Evolutionary conservation across 37 sponge, comb jelly and placozoan species (phyloP), one percentile per base, ranked within the genome.

Genomic region (Chondrilla cf. caribensis): DNA sequence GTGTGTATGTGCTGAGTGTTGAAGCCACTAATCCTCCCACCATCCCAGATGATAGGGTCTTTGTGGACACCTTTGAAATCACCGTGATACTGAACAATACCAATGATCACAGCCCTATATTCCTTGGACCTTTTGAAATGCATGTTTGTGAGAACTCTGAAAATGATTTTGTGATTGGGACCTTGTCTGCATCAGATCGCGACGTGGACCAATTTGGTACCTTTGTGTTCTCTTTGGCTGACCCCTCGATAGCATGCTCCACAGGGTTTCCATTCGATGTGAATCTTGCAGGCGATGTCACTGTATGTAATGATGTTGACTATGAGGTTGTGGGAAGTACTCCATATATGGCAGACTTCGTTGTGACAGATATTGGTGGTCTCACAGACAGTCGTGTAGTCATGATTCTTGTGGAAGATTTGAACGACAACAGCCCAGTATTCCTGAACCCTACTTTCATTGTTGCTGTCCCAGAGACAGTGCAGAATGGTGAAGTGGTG

Each of bases 81-180:
- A 65, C 62, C 0, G 67, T 95, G 7, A 87, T 81, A 55, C 32
- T 95, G 18, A 78, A 44, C 36, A 84, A 89, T 58, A 58, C 84
- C 2, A 95, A 95, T 43, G 90, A 92, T 54, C 29, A 87, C 25
- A 77, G 86, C 3, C 95, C 95, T 2, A 58, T 86, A 24, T 85
- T 94, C 54, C 58, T 55, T 19, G 41, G n/a, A 28, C 70, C 70
- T 21, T 77, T 81, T 77, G 54, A 58, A 14, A 59, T 83, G 18
- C 58, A 2, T 0, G 79, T 93, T 2, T 42, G 60, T 18, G 94
- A 93, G 64, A 58, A 90, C 26, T 51, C 66, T 6, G 5, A 37
- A 7, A 43, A 37, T 4, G 83, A 83, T 9, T 36, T 36, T 54
- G 81, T 68, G 17, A 65, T 89, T 2, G 86, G 83, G 18, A 42